phyloP scores from a whole-genome alignment of 2,113 vertebrate genomes.

The Circaetus cinerascens region DNA sequence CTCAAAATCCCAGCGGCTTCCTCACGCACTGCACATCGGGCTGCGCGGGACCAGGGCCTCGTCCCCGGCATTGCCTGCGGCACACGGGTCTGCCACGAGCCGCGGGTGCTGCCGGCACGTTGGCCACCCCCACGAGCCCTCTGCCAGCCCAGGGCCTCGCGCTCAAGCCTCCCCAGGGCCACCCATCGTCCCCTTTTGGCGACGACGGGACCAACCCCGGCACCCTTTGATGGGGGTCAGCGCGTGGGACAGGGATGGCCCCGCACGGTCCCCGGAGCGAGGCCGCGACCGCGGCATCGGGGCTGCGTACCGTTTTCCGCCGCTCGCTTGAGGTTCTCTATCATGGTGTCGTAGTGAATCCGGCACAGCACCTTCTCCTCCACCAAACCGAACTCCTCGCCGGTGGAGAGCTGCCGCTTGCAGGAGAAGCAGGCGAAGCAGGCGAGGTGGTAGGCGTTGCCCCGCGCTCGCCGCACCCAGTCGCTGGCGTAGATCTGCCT shows the following conservation, averaged over 20 bases:
- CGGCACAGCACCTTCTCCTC: slow-evolving; percentile 97
- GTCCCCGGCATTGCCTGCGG: rapidly evolving
- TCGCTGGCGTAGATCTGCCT: slow-evolving; percentile 97
- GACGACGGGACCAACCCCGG: rapidly evolving
- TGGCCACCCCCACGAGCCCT: not conserved
- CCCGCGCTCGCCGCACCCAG: slow-evolving; percentile 94
- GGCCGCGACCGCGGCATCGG: rapidly evolving
- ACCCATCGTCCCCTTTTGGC: not conserved
- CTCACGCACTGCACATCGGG: rapidly evolving
- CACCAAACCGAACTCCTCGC: slow-evolving; percentile 95
- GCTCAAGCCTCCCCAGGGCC: not conserved
- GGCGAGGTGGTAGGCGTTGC: slow-evolving; percentile 95
- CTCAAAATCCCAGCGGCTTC: not conserved
- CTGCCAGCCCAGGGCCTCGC: not conserved
- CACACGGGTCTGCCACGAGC: rapidly evolving
- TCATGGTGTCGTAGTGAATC: slow-evolving; percentile 98
- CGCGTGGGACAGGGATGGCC: rapidly evolving
- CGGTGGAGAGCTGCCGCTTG: slow-evolving; percentile 94
- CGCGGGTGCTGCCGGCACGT: rapidly evolving
- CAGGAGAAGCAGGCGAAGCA: slow-evolving; percentile 98
- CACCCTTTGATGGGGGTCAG: rapidly evolving
- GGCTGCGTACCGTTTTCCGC: slow-evolving; percentile 87
- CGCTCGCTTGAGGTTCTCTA: slow-evolving; percentile 95
- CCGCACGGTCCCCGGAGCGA: rapidly evolving
- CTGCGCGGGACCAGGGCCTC: rapidly evolving